A percentile compares a stretch with the other conserved stretches of the same genome.
Evolutionary conservation across 2,797 vertebrate species (phyloP).

Genomic region (Sebastes kiyomatsui): DNA sequence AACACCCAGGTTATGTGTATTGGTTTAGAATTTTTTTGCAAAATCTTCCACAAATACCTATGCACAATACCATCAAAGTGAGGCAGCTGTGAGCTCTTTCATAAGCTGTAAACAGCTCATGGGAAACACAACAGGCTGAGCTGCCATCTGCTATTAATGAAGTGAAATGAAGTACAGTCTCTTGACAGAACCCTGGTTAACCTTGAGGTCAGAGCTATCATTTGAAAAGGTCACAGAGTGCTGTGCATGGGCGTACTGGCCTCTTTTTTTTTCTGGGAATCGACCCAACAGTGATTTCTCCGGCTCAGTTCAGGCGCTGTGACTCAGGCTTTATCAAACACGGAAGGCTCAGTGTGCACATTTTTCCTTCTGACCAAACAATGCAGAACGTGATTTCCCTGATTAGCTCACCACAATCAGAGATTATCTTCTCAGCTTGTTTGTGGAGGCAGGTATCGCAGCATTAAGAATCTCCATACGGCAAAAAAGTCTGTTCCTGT

Average conservation of each 20-base stretch:
- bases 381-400: slow-evolving; percentile 5
- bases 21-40: not conserved
- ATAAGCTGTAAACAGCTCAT: slow-evolving; percentile 6
- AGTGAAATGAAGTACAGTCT: not conserved
- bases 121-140: not conserved
- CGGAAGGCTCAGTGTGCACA: not conserved
- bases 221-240: slow-evolving; percentile 19
- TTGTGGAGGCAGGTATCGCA: not conserved
- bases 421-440: not conserved
- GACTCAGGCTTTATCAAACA: slow-evolving; percentile 12
- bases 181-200: slow-evolving; percentile 12
- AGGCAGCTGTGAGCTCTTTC: slow-evolving; percentile 20
- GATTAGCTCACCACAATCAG: not conserved
- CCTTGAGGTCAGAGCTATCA: slow-evolving; percentile 16
- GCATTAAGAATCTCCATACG: no score
- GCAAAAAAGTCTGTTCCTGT: not conserved
- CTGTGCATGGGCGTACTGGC: not conserved
- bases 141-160: slow-evolving; percentile 29
- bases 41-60: not conserved
- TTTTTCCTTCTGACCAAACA: slow-evolving; percentile 1
- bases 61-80: slow-evolving; percentile 1
- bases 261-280: slow-evolving; percentile 8
- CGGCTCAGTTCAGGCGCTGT: not conserved
- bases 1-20: not conserved
- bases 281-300: not conserved